A percentile compares a stretch with the other conserved stretches of the same genome.
phyloP scores from a whole-genome alignment of 2,113 vertebrate species.

The Propithecus coquereli region DNA sequence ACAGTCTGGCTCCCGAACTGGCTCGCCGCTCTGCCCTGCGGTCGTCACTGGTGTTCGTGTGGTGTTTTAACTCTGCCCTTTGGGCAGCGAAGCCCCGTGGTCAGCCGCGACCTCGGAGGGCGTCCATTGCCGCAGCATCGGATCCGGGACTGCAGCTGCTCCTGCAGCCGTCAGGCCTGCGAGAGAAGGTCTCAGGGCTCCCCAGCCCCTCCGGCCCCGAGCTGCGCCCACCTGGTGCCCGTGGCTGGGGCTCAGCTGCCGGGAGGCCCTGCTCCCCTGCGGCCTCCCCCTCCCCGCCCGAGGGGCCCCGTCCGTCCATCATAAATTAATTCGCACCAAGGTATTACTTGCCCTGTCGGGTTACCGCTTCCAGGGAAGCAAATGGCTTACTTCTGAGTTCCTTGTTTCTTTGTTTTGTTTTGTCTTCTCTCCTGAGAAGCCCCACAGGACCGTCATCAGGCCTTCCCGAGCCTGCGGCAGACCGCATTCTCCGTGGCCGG shows the following conservation, averaged over 20 bases:
- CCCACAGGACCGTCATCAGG: constrained; percentile 34
- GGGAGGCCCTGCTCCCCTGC: not conserved
- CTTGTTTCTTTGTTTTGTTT: not conserved
- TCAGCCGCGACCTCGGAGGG: not conserved
- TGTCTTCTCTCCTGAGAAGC: not conserved
- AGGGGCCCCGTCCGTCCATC: not conserved
- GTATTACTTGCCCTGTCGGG: constrained; percentile 17
- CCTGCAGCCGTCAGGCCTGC: not conserved
- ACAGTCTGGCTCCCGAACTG: too few relatives aligned
- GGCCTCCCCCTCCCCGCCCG: not conserved
- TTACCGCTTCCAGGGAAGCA: constrained; percentile 35
- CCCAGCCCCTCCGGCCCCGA: fast-evolving
- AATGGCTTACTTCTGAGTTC: constrained; percentile 44
- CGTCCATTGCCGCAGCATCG: not conserved
- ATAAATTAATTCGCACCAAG: constrained; percentile 50
- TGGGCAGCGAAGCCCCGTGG: not conserved
- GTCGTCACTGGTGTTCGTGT: not conserved
- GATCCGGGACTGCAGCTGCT: not conserved
- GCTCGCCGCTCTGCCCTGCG: not conserved
- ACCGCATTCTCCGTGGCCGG: not conserved
- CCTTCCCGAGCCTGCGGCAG: not conserved
- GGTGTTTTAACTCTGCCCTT: not conserved
- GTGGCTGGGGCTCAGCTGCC: not conserved
- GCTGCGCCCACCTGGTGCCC: not conserved
- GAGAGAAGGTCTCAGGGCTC: not conserved